These are phyloP conservation scores for human (Homo sapiens) DNA, from an alignment of 2,113 vertebrate genomes.

Conservation along the genomic window DNA sequence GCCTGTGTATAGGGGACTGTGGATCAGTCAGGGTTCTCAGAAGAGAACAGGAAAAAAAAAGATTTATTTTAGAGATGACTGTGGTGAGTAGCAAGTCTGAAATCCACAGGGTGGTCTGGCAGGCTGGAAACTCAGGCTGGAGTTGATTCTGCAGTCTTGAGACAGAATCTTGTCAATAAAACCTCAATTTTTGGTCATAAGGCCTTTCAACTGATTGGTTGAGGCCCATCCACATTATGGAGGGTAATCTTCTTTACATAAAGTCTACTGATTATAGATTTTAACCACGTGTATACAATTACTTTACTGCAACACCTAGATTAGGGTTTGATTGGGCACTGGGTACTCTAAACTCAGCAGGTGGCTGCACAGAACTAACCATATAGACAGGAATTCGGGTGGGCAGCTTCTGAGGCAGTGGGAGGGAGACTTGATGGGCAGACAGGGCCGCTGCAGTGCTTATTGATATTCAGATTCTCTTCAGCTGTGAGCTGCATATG, in stretches of 20 bases:
- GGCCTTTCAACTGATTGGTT: not conserved
- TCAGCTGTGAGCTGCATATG: not conserved
- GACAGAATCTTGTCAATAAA: not conserved
- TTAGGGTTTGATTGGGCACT: not conserved
- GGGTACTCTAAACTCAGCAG: not conserved
- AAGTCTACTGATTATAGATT: not conserved
- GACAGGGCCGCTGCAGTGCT: accelerated
- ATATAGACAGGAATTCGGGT: not conserved
- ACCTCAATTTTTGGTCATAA: not conserved
- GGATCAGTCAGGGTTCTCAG: not conserved
- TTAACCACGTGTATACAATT: not conserved
- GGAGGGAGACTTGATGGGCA: not conserved
- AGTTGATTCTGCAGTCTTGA: not conserved
- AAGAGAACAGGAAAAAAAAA: not conserved
- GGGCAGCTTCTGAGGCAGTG: not conserved
- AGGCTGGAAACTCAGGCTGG: not conserved
- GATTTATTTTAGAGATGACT: not conserved
- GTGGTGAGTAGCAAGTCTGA: not conserved
- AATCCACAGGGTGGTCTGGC: not conserved
- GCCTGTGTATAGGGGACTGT: not conserved
- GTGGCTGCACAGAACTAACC: not conserved
- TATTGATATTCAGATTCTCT: not conserved
- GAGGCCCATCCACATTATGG: not conserved
- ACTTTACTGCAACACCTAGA: not conserved
- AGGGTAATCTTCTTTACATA: not conserved